phyloP scores from a whole-genome alignment of 2,113 vertebrate species.

The Chitala chitala region DNA sequence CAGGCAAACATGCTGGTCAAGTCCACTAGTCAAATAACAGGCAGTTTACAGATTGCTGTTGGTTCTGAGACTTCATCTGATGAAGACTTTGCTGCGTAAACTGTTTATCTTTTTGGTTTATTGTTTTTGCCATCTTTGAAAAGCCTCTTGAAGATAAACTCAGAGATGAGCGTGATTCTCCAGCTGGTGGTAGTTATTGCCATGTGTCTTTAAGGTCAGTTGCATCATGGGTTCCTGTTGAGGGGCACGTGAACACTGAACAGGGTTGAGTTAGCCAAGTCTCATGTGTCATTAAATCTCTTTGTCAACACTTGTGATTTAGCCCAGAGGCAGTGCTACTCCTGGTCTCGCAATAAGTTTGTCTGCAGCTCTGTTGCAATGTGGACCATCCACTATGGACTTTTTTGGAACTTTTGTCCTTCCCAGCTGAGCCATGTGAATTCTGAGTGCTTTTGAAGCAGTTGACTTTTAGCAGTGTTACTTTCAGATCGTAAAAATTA shows the following conservation, averaged over 20 bases:
- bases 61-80: background rate
- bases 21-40: background rate
- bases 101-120: slow-evolving; percentile 4
- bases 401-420: background rate
- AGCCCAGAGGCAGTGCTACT: background rate
- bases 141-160: background rate
- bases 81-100: slow-evolving; percentile 7
- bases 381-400: background rate
- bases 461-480: no score
- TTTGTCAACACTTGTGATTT: no score
- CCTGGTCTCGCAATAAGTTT: no score
- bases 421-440: background rate
- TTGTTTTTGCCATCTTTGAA: background rate
- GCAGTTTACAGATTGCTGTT: background rate
- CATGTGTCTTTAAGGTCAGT: background rate
- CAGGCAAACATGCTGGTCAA: background rate
- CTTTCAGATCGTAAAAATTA: no score
- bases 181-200: background rate
- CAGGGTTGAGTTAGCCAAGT: background rate
- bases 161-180: background rate
- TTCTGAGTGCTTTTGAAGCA: background rate
- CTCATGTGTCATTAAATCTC: background rate
- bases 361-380: no score
- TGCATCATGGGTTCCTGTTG: background rate
- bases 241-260: background rate